Evolutionary conservation across 2,113 vertebrate genomes (phyloP), one percentile per base, ranked within the genome.

Genomic region (Rynchops niger): DNA sequence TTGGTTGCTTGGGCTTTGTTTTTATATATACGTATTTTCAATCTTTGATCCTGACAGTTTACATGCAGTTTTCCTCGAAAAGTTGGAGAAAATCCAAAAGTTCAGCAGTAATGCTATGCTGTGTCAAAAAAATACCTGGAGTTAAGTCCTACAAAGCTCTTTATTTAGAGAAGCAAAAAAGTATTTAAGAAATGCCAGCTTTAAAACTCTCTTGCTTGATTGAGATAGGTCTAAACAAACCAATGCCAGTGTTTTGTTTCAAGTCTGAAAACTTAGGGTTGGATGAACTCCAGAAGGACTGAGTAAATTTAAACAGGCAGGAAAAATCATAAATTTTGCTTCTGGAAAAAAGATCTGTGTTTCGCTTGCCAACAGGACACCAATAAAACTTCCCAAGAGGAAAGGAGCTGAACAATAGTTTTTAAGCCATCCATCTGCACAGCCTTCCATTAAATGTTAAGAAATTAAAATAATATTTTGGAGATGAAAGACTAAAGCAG

Each of bases 301-400:
- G 6, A 85, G 15, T 66, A 40, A 92, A 85, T 79, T 78, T 56
- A 74, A 92, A 73, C 26, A 55, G 53, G 40, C 59, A 82, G 82
- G 70, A 82, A 70, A 80, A 70, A 94, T 53, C 59, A 92, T 96
- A 82, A 90, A 95, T 94, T 82, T 81, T 85, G 11, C 70, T 78
- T 71, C 45, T 70, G 34, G 53, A 61, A 88, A 86, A 69, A 55
- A 82, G 43, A 74, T 26, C 4, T 20, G 59, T 50, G 43, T 40
- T 90, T 70, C 62, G 12, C 61, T 78, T 90, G 70, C 65, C 86
- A 94, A 66, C 45, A 73, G 65, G 26, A 82, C 69, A 69, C 36
- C 34, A 88, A 40, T 40, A 85, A 88, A 66, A 25, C 22, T 56
- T 85, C 42, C 34, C 70, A 82, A 3, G 17, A 62, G 26, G 34